Evolutionary conservation across 2,888 invertebrate genomes (phyloP).

Genomic region (Petrolisthes cinctipes): DNA sequence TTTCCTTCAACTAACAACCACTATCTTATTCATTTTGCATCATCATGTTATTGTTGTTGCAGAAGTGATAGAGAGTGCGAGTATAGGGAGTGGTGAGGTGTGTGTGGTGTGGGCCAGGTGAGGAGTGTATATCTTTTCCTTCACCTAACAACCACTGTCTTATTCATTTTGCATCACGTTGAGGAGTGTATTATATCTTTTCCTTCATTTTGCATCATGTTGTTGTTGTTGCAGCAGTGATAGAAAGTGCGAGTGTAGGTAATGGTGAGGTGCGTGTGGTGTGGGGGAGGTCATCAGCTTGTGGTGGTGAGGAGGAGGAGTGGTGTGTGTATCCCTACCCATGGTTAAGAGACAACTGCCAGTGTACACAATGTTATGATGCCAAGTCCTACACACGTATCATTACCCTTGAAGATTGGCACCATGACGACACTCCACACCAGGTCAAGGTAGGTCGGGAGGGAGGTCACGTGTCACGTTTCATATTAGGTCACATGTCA

Average conservation of each 20-base stretch:
- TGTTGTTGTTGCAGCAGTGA: background rate
- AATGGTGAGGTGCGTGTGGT: background rate
- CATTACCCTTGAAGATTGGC: conserved; percentile 67
- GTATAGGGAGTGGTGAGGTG: too few relatives aligned
- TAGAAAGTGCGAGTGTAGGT: background rate
- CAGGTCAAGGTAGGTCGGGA: background rate
- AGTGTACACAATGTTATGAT: conserved; percentile 78
- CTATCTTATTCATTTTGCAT: too few relatives aligned
- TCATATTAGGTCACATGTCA: background rate
- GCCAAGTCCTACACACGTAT: conserved; percentile 75
- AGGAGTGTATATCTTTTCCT: too few relatives aligned
- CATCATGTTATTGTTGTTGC: too few relatives aligned
- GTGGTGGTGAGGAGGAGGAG: background rate
- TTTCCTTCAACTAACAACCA: too few relatives aligned
- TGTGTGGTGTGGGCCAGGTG: too few relatives aligned
- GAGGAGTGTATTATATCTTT: too few relatives aligned
- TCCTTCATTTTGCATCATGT: too few relatives aligned
- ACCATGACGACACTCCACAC: background rate
- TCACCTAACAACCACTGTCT: too few relatives aligned
- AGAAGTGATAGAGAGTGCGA: too few relatives aligned
- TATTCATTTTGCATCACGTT: too few relatives aligned
- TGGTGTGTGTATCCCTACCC: conserved; percentile 72
- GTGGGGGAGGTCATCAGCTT: background rate
- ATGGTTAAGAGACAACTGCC: conserved; percentile 82
- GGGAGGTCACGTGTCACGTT: background rate